Evolutionary conservation across 1,140 invertebrate species (phyloP).

Genomic region (Physella acuta): DNA sequence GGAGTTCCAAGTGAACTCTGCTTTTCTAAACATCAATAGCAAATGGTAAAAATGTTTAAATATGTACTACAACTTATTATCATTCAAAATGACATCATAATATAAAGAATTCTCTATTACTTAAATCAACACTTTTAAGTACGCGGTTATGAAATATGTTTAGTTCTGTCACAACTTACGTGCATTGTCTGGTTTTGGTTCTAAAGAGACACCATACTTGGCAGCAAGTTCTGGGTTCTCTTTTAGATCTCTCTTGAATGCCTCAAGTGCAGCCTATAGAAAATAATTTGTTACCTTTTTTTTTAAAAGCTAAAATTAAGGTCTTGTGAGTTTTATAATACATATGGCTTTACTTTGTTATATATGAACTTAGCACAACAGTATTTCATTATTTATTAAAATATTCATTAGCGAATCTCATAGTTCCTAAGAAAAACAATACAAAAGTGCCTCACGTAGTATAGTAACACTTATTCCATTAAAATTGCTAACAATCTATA

Average conservation of each 20-base stretch:
- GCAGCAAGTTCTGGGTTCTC: constrained; percentile 49
- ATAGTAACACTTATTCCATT: too few relatives aligned
- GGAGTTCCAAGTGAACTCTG: constrained; percentile 4
- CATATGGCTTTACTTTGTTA: neutral
- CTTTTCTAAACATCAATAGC: neutral
- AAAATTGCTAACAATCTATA: too few relatives aligned
- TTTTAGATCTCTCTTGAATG: constrained; percentile 52
- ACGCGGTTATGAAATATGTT: too few relatives aligned
- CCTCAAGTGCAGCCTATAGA: constrained; percentile 48
- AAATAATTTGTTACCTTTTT: neutral
- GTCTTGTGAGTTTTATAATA: neutral
- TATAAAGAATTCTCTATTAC: too few relatives aligned
- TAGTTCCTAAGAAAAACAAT: too few relatives aligned
- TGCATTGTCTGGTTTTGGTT: constrained; percentile 33
- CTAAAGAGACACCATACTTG: constrained; percentile 43
- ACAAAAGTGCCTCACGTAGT: too few relatives aligned
- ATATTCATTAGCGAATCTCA: too few relatives aligned
- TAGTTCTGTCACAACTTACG: too few relatives aligned
- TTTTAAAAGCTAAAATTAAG: neutral
- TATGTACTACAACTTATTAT: too few relatives aligned
- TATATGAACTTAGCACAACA: neutral
- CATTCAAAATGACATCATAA: too few relatives aligned
- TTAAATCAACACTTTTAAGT: too few relatives aligned
- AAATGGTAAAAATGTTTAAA: too few relatives aligned
- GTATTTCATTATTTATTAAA: neutral